Percentiles rank a stretch among this genome's conserved stretches.
phyloP scores from a whole-genome alignment of 2,113 vertebrate species.

The Macroglossus sobrinus region DNA sequence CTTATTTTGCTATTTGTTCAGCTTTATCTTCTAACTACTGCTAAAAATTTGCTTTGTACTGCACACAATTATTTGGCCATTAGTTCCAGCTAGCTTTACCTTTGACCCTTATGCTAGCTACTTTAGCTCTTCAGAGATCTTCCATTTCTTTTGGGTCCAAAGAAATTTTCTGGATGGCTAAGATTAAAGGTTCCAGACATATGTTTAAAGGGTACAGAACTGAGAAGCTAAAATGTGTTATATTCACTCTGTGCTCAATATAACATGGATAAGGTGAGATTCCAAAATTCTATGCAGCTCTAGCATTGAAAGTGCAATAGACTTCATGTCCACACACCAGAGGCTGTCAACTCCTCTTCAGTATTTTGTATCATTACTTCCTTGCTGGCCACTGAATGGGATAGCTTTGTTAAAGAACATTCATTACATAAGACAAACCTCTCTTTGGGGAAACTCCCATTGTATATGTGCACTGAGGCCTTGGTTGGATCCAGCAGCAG shows the following conservation, averaged over 20 bases:
- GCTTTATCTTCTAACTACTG: neutral
- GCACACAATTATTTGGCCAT: neutral
- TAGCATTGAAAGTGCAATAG: neutral
- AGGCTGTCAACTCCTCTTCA: neutral
- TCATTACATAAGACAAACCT: neutral
- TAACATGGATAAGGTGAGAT: neutral
- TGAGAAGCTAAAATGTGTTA: neutral
- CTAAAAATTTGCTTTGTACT: neutral
- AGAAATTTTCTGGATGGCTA: neutral
- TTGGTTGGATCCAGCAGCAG: neutral
- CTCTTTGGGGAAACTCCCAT: neutral
- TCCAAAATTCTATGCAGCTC: neutral
- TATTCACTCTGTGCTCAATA: neutral
- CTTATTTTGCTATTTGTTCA: neutral
- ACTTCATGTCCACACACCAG: neutral
- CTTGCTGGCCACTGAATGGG: neutral
- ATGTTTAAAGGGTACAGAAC: neutral
- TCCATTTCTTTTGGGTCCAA: neutral
- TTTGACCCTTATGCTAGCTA: neutral
- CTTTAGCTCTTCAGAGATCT: neutral
- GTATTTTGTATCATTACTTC: neutral
- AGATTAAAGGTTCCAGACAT: neutral
- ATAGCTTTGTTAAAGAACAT: neutral
- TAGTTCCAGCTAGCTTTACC: neutral
- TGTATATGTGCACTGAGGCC: neutral